A percentile compares a stretch with the other conserved stretches of the same genome.
Evolutionary conservation across 2,113 vertebrate genomes (phyloP).

Genomic region (Platichthys stellatus): DNA sequence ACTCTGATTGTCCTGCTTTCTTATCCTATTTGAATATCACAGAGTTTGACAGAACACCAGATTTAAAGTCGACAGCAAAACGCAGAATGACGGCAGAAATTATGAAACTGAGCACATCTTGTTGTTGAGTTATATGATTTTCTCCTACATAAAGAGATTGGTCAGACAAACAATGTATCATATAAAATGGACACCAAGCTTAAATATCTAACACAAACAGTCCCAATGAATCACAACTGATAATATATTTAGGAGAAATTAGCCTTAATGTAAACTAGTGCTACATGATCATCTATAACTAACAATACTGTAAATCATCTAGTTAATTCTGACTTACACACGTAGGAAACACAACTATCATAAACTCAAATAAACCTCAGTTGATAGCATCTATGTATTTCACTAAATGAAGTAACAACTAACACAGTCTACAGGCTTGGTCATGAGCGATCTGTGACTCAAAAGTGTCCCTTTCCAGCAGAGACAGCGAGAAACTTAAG

Average conservation of each 20-base stretch:
- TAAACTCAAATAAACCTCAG: slow-evolving; percentile 29
- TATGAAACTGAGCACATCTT: background rate
- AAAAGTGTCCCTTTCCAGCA: slow-evolving; percentile 71
- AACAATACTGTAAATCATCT: slow-evolving; percentile 51
- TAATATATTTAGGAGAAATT: background rate
- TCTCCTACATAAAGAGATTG: slow-evolving; percentile 9
- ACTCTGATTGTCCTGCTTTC: slow-evolving; percentile 6
- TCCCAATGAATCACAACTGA: background rate
- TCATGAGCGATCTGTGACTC: slow-evolving; percentile 25
- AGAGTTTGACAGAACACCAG: slow-evolving; percentile 5
- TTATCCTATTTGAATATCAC: background rate
- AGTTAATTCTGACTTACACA: slow-evolving; percentile 40
- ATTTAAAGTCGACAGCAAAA: background rate
- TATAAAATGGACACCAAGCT: slow-evolving; percentile 26
- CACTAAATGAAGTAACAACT: slow-evolving; percentile 25
- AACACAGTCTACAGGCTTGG: slow-evolving; percentile 18
- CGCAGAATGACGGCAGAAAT: background rate
- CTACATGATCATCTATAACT: slow-evolving; percentile 48
- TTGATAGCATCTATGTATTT: slow-evolving; percentile 8
- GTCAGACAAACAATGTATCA: slow-evolving; percentile 8
- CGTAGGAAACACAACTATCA: slow-evolving; percentile 50
- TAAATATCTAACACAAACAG: slow-evolving; percentile 33
- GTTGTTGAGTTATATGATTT: slow-evolving; percentile 7
- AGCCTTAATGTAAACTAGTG: slow-evolving; percentile 27
- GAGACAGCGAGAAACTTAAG: slow-evolving; percentile 65